These are phyloP conservation scores for Acanthornis magna DNA, from an alignment of 2,797 vertebrate genomes.

Conservation along the genomic window DNA sequence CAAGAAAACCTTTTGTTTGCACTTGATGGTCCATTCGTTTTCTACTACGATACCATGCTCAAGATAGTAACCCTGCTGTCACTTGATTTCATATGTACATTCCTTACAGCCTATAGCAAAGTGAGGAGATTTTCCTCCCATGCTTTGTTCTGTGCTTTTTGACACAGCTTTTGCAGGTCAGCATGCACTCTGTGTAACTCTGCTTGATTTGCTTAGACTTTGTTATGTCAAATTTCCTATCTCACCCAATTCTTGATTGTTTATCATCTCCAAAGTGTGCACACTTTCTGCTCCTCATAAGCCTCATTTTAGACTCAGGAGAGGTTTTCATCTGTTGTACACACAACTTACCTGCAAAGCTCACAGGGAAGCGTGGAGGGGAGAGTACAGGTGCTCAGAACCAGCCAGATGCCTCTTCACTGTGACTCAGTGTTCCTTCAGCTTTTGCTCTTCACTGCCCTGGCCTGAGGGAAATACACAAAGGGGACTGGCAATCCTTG, in stretches of 20 bases:
- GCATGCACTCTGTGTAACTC: neutral
- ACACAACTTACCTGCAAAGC: neutral
- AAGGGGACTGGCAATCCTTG: neutral
- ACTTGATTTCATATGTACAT: neutral
- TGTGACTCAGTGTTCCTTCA: neutral
- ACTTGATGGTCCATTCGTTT: neutral
- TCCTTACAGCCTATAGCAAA: neutral
- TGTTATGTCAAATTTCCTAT: neutral
- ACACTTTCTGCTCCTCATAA: neutral
- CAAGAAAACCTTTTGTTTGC: neutral
- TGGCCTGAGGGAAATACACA: neutral
- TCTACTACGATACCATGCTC: neutral
- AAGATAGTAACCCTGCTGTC: neutral
- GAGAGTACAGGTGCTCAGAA: neutral
- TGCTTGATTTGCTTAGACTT: neutral
- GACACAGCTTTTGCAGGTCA: neutral
- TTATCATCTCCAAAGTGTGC: neutral
- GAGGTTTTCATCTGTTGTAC: neutral
- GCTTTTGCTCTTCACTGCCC: neutral
- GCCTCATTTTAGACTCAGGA: neutral
- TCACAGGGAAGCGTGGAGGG: neutral
- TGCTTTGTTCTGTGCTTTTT: neutral
- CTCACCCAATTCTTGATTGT: neutral
- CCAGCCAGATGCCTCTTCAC: neutral
- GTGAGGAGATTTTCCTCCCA: neutral